These are phyloP conservation scores for Halcyon senegalensis DNA, from an alignment of 2,113 vertebrate genomes.

Conservation along the genomic window DNA sequence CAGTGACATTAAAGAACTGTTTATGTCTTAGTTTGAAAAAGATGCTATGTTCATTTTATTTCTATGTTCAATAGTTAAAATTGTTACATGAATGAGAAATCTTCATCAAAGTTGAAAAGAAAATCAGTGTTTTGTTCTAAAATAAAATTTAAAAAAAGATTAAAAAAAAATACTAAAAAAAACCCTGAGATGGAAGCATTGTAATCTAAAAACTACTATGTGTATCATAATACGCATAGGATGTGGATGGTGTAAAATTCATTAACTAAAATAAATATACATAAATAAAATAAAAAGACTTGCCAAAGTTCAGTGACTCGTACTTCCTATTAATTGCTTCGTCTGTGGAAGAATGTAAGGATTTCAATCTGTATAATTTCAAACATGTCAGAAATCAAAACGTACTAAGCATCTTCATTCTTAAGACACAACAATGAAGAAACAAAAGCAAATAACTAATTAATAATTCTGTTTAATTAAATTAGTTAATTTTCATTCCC, in stretches of 20 bases:
- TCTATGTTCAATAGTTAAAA: not conserved
- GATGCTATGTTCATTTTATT: not conserved
- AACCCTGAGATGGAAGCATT: not conserved
- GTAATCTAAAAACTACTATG: not conserved
- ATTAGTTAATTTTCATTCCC: not conserved
- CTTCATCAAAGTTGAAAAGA: not conserved
- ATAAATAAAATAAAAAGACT: constrained; percentile 33
- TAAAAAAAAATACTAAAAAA: not conserved
- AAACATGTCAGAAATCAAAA: not conserved
- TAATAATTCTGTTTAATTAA: not conserved
- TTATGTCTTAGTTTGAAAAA: not conserved
- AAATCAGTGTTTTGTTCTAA: not conserved
- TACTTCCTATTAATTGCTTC: constrained; percentile 85
- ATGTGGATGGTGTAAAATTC: not conserved
- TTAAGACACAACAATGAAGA: not conserved
- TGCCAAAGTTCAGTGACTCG: constrained; percentile 65
- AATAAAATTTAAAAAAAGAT: not conserved
- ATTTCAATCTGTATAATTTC: not conserved
- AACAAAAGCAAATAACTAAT: not conserved
- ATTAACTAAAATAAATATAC: not conserved
- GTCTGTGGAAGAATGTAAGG: constrained; percentile 68
- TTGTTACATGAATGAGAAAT: not conserved
- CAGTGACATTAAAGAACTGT: not conserved
- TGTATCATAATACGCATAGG: not conserved
- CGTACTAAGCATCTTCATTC: not conserved